These are phyloP conservation scores for Drosophila pseudotalamancana DNA, from an alignment of 2,888 invertebrate genomes.

Conservation along the genomic window DNA sequence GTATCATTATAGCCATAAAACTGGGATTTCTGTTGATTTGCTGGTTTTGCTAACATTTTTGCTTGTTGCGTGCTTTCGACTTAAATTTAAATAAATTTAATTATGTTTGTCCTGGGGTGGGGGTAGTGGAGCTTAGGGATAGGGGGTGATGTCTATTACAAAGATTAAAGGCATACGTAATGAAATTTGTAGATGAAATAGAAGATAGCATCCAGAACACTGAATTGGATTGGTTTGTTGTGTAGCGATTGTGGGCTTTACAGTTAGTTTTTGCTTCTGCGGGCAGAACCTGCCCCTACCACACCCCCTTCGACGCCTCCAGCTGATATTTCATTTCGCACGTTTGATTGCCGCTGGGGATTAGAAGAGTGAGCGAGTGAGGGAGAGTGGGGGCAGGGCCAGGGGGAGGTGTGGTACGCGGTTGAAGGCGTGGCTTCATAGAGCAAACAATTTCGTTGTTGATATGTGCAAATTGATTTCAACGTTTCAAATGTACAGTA, in stretches of 20 bases:
- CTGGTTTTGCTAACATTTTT: conserved; percentile 49
- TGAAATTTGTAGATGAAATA: conserved; percentile 69
- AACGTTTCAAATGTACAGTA: conserved; percentile 72
- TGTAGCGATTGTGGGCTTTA: conserved; percentile 10
- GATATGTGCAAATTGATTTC: conserved; percentile 80
- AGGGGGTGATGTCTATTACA: conserved; percentile 32
- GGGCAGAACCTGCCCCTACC: conserved; percentile 40
- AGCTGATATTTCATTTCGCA: conserved; percentile 74
- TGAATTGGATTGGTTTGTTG: conserved; percentile 17
- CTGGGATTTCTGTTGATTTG: conserved; percentile 74
- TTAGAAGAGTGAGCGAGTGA: conserved; percentile 2
- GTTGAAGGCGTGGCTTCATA: conserved; percentile 37
- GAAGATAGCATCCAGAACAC: conserved; percentile 49
- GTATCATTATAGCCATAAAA: conserved; percentile 76
- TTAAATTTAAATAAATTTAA: conserved; percentile 77
- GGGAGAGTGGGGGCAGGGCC: not conserved
- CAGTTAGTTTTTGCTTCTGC: conserved; percentile 46
- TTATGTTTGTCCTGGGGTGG: conserved; percentile 60
- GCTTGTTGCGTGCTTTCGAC: conserved; percentile 41
- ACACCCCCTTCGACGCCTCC: not conserved
- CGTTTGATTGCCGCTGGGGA: conserved; percentile 43
- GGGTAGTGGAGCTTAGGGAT: not conserved
- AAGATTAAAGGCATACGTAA: conserved; percentile 73
- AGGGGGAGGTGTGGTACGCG: not conserved
- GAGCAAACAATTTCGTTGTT: conserved; percentile 78